Percentiles rank a stretch among this genome's conserved stretches.
phyloP scores from a whole-genome alignment of 2,888 invertebrate genomes.

The Thymelicus lineola region DNA sequence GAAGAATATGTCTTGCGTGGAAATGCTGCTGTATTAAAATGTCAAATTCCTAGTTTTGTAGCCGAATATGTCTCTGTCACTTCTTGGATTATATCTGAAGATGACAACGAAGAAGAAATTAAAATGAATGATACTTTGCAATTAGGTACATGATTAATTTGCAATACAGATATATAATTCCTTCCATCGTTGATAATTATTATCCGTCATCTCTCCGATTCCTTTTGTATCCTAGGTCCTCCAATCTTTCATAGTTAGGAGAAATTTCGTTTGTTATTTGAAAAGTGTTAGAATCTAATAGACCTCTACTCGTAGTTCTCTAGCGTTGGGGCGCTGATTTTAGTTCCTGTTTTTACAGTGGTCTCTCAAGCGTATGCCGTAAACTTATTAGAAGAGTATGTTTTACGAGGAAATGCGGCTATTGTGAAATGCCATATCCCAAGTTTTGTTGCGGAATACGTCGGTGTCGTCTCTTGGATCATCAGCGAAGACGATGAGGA shows the following conservation, averaged over 20 bases:
- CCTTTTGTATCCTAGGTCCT: constrained; percentile 24
- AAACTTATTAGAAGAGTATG: constrained; percentile 97
- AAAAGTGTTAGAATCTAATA: neutral
- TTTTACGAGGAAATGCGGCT: constrained; percentile 95
- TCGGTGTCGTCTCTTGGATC: constrained; percentile 93
- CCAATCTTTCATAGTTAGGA: neutral
- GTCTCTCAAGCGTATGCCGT: constrained; percentile 95
- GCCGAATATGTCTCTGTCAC: constrained; percentile 95
- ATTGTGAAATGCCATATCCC: constrained; percentile 97
- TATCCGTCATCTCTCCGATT: constrained; percentile 1
- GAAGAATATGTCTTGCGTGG: constrained; percentile 96
- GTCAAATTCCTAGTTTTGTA: constrained; percentile 96
- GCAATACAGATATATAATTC: constrained; percentile 4
- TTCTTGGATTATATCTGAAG: constrained; percentile 94
- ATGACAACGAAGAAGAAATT: constrained; percentile 76
- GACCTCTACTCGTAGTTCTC: constrained; percentile 20
- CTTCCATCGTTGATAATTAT: neutral
- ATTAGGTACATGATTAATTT: constrained; percentile 60
- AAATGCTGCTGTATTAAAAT: constrained; percentile 96
- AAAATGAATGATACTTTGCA: constrained; percentile 64
- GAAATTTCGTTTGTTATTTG: neutral
- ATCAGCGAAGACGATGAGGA: constrained; percentile 88
- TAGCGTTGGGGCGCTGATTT: constrained; percentile 42
- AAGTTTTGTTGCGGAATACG: constrained; percentile 96
- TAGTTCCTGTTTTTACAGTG: constrained; percentile 87